A percentile compares a stretch with the other conserved stretches of the same genome.
These are phyloP conservation scores for Pristionchus pacificus DNA, from an alignment of 1,140 invertebrate species.

Conservation along the genomic window DNA sequence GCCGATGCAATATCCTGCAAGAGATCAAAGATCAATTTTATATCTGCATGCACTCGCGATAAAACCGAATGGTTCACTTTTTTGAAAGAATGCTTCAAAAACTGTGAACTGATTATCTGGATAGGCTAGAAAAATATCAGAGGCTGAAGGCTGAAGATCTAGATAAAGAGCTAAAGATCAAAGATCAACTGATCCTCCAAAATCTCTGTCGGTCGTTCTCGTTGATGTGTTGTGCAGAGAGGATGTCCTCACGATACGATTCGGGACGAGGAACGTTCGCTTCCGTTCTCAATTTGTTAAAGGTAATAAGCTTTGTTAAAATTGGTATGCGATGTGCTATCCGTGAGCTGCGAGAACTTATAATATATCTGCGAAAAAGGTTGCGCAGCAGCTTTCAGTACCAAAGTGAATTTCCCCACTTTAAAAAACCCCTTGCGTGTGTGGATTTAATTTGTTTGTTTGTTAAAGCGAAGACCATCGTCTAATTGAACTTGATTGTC, in stretches of 20 bases:
- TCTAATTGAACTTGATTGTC: too few species aligned
- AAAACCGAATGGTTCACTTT: too few species aligned
- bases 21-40: constrained; percentile 63
- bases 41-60: background rate
- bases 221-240: constrained; percentile 24
- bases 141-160: too few species aligned
- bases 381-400: too few species aligned
- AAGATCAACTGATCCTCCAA: constrained; percentile 2
- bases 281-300: constrained; percentile 63
- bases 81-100: too few species aligned
- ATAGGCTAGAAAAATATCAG: background rate
- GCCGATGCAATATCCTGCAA: constrained; percentile 64
- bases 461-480: too few species aligned
- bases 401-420: too few species aligned
- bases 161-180: too few species aligned
- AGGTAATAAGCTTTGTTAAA: too few species aligned
- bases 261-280: constrained; percentile 58
- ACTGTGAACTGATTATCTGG: background rate
- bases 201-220: constrained; percentile 14
- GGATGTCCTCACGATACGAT: constrained; percentile 10
- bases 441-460: too few species aligned
- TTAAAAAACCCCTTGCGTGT: too few species aligned
- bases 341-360: background rate
- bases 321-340: background rate
- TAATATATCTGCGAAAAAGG: too few species aligned